Evolutionary conservation across 2,797 vertebrate genomes (phyloP).

Genomic region (Hapalemur alaotrensis): DNA sequence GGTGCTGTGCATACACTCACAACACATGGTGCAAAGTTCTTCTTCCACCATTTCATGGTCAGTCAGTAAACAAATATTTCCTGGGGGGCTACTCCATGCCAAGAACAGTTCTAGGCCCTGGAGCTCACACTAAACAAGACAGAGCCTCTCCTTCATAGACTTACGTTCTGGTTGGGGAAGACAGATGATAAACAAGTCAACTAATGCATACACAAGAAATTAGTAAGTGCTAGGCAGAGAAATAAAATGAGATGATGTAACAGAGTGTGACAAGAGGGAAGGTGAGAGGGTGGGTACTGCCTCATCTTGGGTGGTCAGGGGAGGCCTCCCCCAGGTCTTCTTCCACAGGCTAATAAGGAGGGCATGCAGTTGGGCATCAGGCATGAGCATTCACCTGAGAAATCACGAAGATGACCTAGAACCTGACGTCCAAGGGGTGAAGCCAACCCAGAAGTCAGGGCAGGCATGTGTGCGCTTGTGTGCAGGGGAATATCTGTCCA

Average conservation of each 20-base stretch:
- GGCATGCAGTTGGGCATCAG: neutral
- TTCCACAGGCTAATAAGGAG: neutral
- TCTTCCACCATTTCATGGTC: neutral
- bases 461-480: neutral
- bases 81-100: neutral
- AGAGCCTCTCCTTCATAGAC: slow-evolving; percentile 19
- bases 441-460: neutral
- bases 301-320: neutral
- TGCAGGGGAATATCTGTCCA: neutral
- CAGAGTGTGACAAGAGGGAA: neutral
- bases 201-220: slow-evolving; percentile 53
- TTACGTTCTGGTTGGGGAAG: neutral
- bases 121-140: slow-evolving; percentile 20
- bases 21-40: neutral
- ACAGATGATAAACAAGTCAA: slow-evolving; percentile 39
- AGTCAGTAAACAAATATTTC: slow-evolving; percentile 30
- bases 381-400: neutral
- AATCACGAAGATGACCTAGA: neutral
- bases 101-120: slow-evolving; percentile 11
- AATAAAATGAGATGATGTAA: slow-evolving; percentile 43
- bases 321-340: neutral
- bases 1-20: neutral
- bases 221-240: slow-evolving; percentile 16
- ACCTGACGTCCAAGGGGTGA: neutral
- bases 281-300: neutral